Evolutionary conservation across 2,888 invertebrate species (phyloP), one percentile per base, ranked within the genome.

Genomic region (Scaptomyza reducta): DNA sequence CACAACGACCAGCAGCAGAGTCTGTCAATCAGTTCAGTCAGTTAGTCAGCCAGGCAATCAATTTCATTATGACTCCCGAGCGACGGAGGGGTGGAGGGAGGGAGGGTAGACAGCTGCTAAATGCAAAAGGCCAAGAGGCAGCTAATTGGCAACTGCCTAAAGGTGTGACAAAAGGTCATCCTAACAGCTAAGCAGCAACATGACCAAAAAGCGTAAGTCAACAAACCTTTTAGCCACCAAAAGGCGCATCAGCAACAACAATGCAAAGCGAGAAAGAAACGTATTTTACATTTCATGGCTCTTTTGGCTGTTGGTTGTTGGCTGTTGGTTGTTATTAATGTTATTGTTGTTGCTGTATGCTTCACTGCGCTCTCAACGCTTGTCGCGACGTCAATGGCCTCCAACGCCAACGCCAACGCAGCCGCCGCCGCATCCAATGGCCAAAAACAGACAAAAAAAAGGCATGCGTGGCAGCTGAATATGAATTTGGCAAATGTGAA

Each of bases 401-500:
- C 80, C 77, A 77, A 64, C 58, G 45, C 58, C 67, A 46, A 46
- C 41, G 16, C 63, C 49, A 63, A 61, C 62, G 64, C 62, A 46
- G 51, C 35, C 41, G 59, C 38, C 14, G 64, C 40, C 40, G 64
- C 74, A 77, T 75, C 78, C 65, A 77, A 68, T 77, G 47, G 77
- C 69, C 64, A 59, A 58, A 64, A 58, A 74, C 14, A 13, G 18
- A 45, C 13, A 27, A 11, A 27, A 27, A 11, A 27, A 58, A 61
- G 38, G 18, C n/a, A 54, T 69, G 71, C 72, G 70, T 73, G 53
- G 45, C 74, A 35, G 53, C 62, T 44, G 65, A 31, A 31, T 49
- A 29, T 82, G 72, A 85, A 79, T 83, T 83, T 87, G 87, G 71
- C 85, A 74, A 87, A 85, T 81, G 68, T 54, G 70, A 62, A 81